phyloP scores from a whole-genome alignment of 1,140 invertebrate genomes.

The Dendroctonus valens region DNA sequence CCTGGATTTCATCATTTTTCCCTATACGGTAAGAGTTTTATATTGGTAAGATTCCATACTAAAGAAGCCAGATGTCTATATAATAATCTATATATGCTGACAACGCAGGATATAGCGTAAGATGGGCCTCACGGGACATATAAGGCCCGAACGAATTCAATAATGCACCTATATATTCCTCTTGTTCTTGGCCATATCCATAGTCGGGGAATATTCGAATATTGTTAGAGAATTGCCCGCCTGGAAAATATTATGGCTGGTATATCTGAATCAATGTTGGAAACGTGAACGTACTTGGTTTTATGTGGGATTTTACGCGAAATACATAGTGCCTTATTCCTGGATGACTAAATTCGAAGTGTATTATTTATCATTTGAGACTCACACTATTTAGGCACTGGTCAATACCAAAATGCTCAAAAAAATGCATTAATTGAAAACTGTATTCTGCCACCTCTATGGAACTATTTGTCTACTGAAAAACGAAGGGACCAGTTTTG shows the following conservation, averaged over 20 bases:
- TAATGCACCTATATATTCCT: constrained; percentile 49
- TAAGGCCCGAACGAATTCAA: constrained; percentile 52
- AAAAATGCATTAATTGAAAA: too few relatives aligned
- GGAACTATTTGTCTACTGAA: too few relatives aligned
- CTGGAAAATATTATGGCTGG: constrained; percentile 4
- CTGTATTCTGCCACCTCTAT: too few relatives aligned
- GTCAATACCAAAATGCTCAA: too few relatives aligned
- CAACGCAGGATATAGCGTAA: constrained; percentile 48
- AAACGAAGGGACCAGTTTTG: too few relatives aligned
- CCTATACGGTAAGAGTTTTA: constrained; percentile 41
- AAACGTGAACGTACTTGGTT: not conserved
- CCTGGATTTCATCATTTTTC: too few relatives aligned
- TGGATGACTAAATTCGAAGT: too few relatives aligned
- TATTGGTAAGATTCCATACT: constrained; percentile 49
- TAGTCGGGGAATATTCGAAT: constrained; percentile 23
- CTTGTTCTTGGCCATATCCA: constrained; percentile 38
- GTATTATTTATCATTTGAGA: too few relatives aligned
- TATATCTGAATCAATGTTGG: constrained; percentile 1
- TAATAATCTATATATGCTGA: constrained; percentile 54
- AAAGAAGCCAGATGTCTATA: constrained; percentile 52
- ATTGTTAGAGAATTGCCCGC: constrained; percentile 7
- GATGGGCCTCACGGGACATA: constrained; percentile 47
- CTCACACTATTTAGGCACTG: too few relatives aligned
- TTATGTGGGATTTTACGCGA: not conserved
- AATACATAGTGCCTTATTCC: too few relatives aligned